Evolutionary conservation across 2,113 vertebrate species (phyloP), one percentile per base, ranked within the genome.

Genomic region (Dendrocopos noguchii): DNA sequence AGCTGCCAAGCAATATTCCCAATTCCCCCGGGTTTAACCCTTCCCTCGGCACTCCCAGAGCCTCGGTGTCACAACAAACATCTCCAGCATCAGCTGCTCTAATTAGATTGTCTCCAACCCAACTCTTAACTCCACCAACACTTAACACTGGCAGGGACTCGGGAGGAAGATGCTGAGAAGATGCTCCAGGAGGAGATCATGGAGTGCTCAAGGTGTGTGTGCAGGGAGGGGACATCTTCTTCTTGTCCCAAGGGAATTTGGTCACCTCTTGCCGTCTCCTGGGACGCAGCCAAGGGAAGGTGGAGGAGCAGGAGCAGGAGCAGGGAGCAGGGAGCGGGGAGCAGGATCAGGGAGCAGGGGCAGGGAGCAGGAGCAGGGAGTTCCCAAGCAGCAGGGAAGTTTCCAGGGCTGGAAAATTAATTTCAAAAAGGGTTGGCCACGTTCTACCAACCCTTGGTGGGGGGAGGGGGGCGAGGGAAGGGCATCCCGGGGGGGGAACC

Each of bases 1-100:
- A 95, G 75, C 92, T 94, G 94, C 90, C 96, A 57, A 68, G 92
- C 80, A 44, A 92, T 93, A 96, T 87, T 92, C 95, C 93, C 95
- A 96, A 91, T 94, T 95, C 95, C 94, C 96, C 47, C 84, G 88
- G 82, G 88, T 96, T 96, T 96, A 96, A 96, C 95, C 96, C 95
- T 95, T 96, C 87, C 39, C 81, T 96, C 75, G 3, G 88, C 94
- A 87, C 87, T 94, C 95, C 31, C 84, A 39, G 88, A 92, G 81
- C 75, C 91, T 82, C 44, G 1, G 14, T 95, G 92, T 96, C 96
- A 96, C 15, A 96, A 95, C 96, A 96, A 93, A 94, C 91, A 94
- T 92, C 84, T 73, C 29, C 1, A 25, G 34, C 25, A 88, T 92
- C 88, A 92, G 91, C 86, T 84, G 6, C 84, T 91, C 89, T 91